A percentile compares a stretch with the other conserved stretches of the same genome.
Evolutionary conservation across 2,113 vertebrate species (phyloP).

Genomic region (Psophia crepitans): DNA sequence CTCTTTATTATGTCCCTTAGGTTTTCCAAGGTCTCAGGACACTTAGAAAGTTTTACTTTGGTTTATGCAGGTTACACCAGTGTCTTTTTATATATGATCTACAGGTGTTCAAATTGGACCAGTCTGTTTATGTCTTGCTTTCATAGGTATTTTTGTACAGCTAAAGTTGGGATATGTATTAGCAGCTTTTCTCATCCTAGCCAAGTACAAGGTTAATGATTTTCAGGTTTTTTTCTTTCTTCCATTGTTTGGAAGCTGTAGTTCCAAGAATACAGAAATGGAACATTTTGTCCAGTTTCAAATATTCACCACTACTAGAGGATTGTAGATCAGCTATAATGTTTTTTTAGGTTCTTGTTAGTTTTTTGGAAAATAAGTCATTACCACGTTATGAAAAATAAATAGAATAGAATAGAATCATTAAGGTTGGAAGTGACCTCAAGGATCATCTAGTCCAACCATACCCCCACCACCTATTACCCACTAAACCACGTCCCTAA

Average conservation of each 20-base stretch:
- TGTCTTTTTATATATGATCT: not conserved
- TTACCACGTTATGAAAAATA: not conserved
- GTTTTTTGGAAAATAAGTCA: not conserved
- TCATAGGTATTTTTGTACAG: not conserved
- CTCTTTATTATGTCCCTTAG: not conserved
- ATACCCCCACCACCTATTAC: too few relatives aligned
- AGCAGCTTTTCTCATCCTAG: not conserved
- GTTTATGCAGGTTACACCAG: not conserved
- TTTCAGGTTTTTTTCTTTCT: not conserved
- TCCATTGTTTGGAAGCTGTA: not conserved
- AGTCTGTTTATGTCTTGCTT: not conserved
- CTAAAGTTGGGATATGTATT: not conserved
- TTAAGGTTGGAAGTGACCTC: too few relatives aligned
- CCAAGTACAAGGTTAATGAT: not conserved
- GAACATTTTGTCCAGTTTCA: not conserved
- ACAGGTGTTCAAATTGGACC: not conserved
- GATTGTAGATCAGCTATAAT: not conserved
- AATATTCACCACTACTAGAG: not conserved
- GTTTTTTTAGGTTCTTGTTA: not conserved
- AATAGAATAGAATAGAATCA: too few relatives aligned
- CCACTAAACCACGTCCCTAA: too few relatives aligned
- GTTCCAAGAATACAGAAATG: not conserved
- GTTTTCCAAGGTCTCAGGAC: not conserved
- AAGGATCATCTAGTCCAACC: too few relatives aligned
- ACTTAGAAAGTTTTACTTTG: not conserved